phyloP scores from a whole-genome alignment of 2,888 invertebrate genomes.

The Byasa hedistus region DNA sequence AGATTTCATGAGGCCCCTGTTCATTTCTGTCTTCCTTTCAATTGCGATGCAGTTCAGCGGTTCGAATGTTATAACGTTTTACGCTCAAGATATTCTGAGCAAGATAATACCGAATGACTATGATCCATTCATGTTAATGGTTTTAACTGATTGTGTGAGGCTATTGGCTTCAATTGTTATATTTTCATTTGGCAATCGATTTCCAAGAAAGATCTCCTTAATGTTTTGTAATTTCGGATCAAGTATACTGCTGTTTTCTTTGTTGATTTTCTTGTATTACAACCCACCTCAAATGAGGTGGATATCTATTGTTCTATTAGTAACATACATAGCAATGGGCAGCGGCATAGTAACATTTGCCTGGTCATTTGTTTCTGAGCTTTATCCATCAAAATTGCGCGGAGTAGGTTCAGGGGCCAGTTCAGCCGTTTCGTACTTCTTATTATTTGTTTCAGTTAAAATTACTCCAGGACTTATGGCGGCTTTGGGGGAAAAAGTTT shows the following conservation, averaged over 20 bases:
- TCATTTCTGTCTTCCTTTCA: constrained; percentile 45
- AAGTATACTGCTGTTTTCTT: constrained; percentile 37
- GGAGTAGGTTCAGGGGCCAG: constrained; percentile 54
- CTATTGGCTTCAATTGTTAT: constrained; percentile 33
- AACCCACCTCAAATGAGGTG: constrained; percentile 40
- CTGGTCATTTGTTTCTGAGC: constrained; percentile 54
- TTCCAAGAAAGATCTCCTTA: constrained; percentile 46
- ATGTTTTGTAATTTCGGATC: constrained; percentile 40
- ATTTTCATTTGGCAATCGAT: constrained; percentile 42
- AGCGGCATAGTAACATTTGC: constrained; percentile 43
- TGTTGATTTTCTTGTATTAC: constrained; percentile 43
- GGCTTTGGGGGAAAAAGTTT: constrained; percentile 41
- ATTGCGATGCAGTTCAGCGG: constrained; percentile 48
- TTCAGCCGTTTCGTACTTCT: constrained; percentile 45
- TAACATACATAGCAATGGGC: constrained; percentile 44
- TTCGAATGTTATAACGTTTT: constrained; percentile 50
- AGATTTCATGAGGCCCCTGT: constrained; percentile 45
- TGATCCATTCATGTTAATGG: constrained; percentile 48
- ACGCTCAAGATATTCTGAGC: constrained; percentile 48
- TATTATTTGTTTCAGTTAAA: constrained; percentile 51
- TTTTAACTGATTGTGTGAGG: constrained; percentile 48
- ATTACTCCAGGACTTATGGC: constrained; percentile 46
- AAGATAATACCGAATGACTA: constrained; percentile 47
- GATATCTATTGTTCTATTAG: constrained; percentile 43
- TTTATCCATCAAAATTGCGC: constrained; percentile 51